phyloP scores from a whole-genome alignment of 2,797 vertebrate genomes.

The Etheostoma perlongum region DNA sequence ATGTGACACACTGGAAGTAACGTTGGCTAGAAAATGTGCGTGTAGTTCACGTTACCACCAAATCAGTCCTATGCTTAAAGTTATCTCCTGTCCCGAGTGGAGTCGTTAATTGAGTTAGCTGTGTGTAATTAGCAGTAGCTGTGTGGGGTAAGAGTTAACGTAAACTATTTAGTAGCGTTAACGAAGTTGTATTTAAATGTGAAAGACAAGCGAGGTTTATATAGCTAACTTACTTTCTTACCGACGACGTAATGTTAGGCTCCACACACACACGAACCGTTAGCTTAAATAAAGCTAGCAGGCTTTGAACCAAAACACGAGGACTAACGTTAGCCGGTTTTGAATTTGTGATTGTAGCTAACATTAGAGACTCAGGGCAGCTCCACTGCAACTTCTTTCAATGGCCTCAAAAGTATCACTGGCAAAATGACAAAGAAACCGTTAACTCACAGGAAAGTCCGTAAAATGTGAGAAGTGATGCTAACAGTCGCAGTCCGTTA shows the following conservation, averaged over 20 bases:
- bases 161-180: slow-evolving; percentile 9
- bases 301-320: slow-evolving; percentile 1
- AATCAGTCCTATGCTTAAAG: slow-evolving; percentile 20
- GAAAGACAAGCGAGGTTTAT: slow-evolving; percentile 11
- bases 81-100: slow-evolving; percentile 20
- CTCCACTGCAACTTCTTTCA: slow-evolving; percentile 52
- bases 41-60: background rate
- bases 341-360: slow-evolving; percentile 9
- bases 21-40: slow-evolving; percentile 26
- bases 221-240: slow-evolving; percentile 25
- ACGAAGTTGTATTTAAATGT: slow-evolving; percentile 29
- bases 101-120: slow-evolving; percentile 19
- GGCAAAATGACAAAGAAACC: slow-evolving; percentile 6
- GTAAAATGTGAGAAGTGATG: slow-evolving; percentile 68
- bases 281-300: slow-evolving; percentile 43
- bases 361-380: slow-evolving; percentile 18
- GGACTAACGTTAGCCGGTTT: slow-evolving; percentile 4
- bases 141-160: background rate
- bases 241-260: slow-evolving; percentile 4
- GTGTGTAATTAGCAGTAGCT: slow-evolving; percentile 9
- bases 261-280: slow-evolving; percentile 9
- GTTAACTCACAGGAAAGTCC: slow-evolving; percentile 81
- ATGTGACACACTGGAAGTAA: slow-evolving; percentile 35
- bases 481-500: slow-evolving; percentile 65
- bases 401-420: slow-evolving; percentile 23